phyloP scores from a whole-genome alignment of 1,140 invertebrate genomes.

The Manduca sexta region DNA sequence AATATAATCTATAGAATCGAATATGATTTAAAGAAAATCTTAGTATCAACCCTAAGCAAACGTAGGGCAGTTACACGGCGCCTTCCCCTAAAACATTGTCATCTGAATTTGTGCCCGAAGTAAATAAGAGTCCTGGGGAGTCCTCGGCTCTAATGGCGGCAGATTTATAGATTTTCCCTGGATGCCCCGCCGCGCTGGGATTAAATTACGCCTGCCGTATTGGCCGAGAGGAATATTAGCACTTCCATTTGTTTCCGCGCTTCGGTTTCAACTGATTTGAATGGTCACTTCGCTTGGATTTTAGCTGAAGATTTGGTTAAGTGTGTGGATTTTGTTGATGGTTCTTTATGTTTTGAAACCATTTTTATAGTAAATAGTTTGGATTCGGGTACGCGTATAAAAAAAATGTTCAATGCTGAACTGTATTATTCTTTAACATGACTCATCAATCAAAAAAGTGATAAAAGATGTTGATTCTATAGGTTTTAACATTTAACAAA shows the following conservation, averaged over 20 bases:
- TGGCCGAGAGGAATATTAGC: slow-evolving; percentile 64
- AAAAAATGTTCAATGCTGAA: too few relatives aligned
- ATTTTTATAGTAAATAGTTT: too few relatives aligned
- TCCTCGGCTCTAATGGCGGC: slow-evolving; percentile 64
- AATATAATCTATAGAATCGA: neutral
- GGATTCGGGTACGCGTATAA: too few relatives aligned
- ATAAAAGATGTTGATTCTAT: too few relatives aligned
- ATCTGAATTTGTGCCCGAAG: slow-evolving; percentile 71
- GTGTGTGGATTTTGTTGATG: too few relatives aligned
- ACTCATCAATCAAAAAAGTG: too few relatives aligned
- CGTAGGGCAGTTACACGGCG: slow-evolving; percentile 58
- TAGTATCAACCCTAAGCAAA: slow-evolving; percentile 45
- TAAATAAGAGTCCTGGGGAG: slow-evolving; percentile 71
- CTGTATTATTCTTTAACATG: too few relatives aligned
- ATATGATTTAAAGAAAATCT: slow-evolving; percentile 2
- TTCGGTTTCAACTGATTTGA: slow-evolving; percentile 45
- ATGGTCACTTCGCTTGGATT: slow-evolving; percentile 25
- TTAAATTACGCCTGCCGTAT: slow-evolving; percentile 67
- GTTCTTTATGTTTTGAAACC: too few relatives aligned
- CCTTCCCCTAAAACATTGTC: slow-evolving; percentile 72
- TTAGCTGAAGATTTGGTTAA: neutral
- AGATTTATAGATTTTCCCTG: slow-evolving; percentile 72
- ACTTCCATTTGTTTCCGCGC: slow-evolving; percentile 59
- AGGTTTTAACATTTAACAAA: too few relatives aligned
- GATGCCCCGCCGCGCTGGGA: slow-evolving; percentile 59